Percentiles rank a stretch among this genome's conserved stretches.
phyloP scores from a whole-genome alignment of 2,888 invertebrate species.

The Metopia argyrocephala region DNA sequence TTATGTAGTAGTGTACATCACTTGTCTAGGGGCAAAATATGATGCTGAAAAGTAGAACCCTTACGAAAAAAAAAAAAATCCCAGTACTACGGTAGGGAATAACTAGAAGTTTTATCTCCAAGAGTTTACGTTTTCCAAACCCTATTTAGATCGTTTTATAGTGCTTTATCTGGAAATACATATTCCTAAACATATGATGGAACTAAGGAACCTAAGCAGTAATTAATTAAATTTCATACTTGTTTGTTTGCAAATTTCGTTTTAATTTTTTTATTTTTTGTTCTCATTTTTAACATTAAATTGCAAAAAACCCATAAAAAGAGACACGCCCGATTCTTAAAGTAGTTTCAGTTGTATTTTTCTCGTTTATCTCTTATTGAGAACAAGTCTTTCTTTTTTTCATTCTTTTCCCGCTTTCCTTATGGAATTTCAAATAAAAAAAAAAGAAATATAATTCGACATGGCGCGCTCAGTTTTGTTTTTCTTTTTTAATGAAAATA shows the following conservation, averaged over 20 bases:
- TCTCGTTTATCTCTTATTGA: background rate
- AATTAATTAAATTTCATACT: too few relatives aligned
- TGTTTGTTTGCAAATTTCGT: background rate
- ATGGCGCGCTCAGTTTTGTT: constrained; percentile 57
- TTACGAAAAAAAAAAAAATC: too few relatives aligned
- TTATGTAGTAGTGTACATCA: too few relatives aligned
- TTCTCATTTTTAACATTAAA: background rate
- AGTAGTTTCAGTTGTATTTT: constrained; percentile 8
- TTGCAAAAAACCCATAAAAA: background rate
- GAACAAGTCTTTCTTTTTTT: constrained; percentile 17
- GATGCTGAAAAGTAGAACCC: too few relatives aligned
- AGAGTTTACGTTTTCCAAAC: too few relatives aligned
- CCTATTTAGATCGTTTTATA: too few relatives aligned
- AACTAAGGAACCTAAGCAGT: too few relatives aligned
- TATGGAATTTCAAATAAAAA: constrained; percentile 3
- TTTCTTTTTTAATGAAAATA: constrained; percentile 32
- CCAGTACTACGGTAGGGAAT: too few relatives aligned
- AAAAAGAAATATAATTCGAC: constrained; percentile 22
- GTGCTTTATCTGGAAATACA: too few relatives aligned
- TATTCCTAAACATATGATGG: too few relatives aligned
- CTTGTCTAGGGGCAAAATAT: too few relatives aligned
- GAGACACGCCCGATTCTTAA: constrained; percentile 48
- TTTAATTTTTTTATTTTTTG: background rate
- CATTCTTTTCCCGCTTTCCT: constrained; percentile 54
- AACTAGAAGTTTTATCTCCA: too few relatives aligned